These are phyloP conservation scores for Tauraco hartlaubi DNA, from an alignment of 2,797 vertebrate genomes.

Conservation along the genomic window DNA sequence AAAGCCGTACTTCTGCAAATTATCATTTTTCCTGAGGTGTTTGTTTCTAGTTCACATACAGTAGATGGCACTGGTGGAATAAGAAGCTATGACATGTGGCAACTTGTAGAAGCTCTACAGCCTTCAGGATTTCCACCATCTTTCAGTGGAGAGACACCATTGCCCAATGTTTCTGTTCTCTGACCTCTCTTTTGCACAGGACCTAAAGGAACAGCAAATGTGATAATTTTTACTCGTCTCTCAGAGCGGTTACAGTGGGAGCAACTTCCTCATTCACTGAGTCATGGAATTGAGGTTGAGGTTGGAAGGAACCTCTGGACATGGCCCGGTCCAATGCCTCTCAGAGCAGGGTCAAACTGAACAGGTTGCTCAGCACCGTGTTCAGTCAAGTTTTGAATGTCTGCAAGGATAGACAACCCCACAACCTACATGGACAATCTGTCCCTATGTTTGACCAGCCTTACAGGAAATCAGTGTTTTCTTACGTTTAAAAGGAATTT, in stretches of 20 bases:
- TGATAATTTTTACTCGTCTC: background rate
- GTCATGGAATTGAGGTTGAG: background rate
- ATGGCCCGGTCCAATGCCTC: background rate
- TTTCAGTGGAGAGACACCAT: background rate
- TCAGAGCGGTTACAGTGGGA: background rate
- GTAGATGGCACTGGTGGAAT: conserved; percentile 74
- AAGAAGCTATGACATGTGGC: background rate
- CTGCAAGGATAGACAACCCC: background rate
- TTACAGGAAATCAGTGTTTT: background rate
- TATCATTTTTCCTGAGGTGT: conserved; percentile 57
- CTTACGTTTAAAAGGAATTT: background rate
- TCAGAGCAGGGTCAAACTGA: no score
- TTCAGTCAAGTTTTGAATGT: background rate
- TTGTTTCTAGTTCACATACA: conserved; percentile 32
- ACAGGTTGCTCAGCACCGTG: no score
- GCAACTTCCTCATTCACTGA: background rate
- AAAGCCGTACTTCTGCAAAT: conserved; percentile 35
- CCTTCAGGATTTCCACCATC: background rate
- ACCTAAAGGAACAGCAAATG: background rate
- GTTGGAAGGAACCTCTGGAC: background rate
- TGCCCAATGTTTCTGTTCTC: background rate
- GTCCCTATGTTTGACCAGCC: background rate
- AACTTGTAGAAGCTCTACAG: background rate
- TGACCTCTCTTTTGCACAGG: background rate
- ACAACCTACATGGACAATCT: background rate